Evolutionary conservation across 1,140 invertebrate genomes (phyloP).

Genomic region (Leucophenga varia): DNA sequence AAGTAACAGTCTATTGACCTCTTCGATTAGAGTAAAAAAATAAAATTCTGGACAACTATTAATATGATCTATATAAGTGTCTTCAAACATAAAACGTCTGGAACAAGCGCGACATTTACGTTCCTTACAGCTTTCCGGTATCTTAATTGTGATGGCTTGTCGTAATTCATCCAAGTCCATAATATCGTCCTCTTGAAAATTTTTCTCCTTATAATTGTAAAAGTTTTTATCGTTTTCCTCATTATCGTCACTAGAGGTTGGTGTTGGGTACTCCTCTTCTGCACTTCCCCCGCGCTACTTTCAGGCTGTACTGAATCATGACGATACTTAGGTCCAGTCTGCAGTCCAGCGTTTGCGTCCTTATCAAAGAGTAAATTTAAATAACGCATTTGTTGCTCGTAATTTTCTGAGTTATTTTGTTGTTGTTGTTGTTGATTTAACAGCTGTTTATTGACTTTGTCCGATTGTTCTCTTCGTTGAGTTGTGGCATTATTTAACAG

Average conservation of each 20-base stretch:
- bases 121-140: conserved; percentile 50
- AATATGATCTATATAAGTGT: conserved; percentile 39
- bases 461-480: conserved; percentile 23
- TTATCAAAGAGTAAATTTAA: conserved; percentile 40
- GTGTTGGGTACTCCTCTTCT: conserved; percentile 32
- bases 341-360: conserved; percentile 19
- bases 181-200: conserved; percentile 53
- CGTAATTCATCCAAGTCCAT: conserved; percentile 43
- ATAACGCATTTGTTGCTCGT: conserved; percentile 35
- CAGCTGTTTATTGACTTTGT: conserved; percentile 42
- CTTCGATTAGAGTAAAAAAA: conserved; percentile 33
- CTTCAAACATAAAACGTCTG: conserved; percentile 52
- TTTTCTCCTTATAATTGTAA: conserved; percentile 49
- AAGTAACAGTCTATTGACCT: conserved; percentile 32
- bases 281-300: conserved; percentile 18
- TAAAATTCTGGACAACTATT: conserved; percentile 46
- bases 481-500: conserved; percentile 27
- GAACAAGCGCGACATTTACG: conserved; percentile 48
- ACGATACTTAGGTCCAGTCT: not conserved
- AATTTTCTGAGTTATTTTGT: no score
- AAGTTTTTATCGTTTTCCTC: conserved; percentile 36
- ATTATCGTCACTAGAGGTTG: conserved; percentile 40
- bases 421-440: conserved; percentile 27
- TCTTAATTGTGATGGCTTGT: conserved; percentile 35
- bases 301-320: conserved; percentile 12